Conservation (phyloP, 2,113 vertebrate species). For the Ctenomys sociabilis region DNA sequence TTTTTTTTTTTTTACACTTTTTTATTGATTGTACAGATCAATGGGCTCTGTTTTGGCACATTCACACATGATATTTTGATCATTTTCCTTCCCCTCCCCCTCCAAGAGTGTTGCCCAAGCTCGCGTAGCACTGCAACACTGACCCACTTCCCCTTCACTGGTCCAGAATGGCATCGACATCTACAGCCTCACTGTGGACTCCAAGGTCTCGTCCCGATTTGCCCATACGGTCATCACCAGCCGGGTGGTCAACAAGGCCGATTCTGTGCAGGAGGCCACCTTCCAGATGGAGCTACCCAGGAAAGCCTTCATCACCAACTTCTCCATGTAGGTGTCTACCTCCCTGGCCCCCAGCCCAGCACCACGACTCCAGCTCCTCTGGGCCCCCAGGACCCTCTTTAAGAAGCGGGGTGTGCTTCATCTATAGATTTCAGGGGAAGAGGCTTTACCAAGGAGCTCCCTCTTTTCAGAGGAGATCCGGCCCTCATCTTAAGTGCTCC, state of each 20-base stretch:
- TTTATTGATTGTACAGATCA: background rate
- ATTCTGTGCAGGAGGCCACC: conserved; percentile 85
- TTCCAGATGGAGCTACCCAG: conserved; percentile 95
- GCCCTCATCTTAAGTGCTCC: background rate
- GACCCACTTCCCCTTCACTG: background rate
- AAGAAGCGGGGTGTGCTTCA: background rate
- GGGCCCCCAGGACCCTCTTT: background rate
- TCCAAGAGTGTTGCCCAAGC: background rate
- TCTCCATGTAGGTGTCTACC: conserved; percentile 91
- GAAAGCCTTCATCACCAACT: conserved; percentile 95
- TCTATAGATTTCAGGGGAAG: background rate
- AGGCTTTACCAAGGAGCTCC: background rate
- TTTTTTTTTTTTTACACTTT: background rate
- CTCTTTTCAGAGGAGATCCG: background rate
- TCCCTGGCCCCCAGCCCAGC: background rate
- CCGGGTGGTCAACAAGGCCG: conserved; percentile 89
- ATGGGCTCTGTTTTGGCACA: background rate
- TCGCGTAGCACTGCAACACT: background rate
- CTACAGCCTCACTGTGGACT: conserved; percentile 93
- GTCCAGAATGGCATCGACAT: conserved; percentile 86
- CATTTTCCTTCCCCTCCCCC: background rate
- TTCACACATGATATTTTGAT: background rate
- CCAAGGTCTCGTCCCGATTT: conserved; percentile 91
- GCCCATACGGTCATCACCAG: conserved; percentile 92
- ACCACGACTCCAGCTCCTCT: background rate